phyloP scores from a whole-genome alignment of 2,113 vertebrate genomes.

The Otus sunia region DNA sequence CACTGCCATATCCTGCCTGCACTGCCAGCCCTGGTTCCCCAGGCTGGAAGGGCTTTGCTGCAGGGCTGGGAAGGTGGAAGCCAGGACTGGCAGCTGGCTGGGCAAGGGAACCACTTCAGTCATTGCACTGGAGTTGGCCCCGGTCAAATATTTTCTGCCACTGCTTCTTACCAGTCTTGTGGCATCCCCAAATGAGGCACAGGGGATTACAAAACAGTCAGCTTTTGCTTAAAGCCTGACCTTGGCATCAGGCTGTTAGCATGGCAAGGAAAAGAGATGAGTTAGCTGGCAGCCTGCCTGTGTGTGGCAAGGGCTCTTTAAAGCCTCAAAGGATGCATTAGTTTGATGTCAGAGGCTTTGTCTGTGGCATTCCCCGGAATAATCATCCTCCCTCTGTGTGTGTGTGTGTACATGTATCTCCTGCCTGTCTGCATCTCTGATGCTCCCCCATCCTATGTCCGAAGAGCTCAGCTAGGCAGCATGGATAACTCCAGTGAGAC shows the following conservation, averaged over 20 bases:
- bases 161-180: neutral
- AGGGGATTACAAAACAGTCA: conserved; percentile 26
- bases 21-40: neutral
- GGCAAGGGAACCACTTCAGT: neutral
- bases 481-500: conserved; percentile 16
- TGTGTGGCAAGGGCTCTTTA: neutral
- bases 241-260: conserved; percentile 44
- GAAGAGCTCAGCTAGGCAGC: neutral
- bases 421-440: neutral
- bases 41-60: neutral
- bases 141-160: neutral
- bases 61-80: neutral
- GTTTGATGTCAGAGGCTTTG: conserved; percentile 39
- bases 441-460: neutral
- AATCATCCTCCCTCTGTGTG: neutral
- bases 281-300: conserved; percentile 43
- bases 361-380: neutral
- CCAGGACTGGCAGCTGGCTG: neutral
- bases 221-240: conserved; percentile 33
- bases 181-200: conserved; percentile 28
- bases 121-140: neutral
- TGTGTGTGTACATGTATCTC: neutral
- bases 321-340: conserved; percentile 46
- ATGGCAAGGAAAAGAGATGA: conserved; percentile 26
- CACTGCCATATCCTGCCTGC: neutral